Evolutionary conservation across 35 echinoderm and acorn worm species (phyloP).

Genomic region (Holothuria glaberrima): DNA sequence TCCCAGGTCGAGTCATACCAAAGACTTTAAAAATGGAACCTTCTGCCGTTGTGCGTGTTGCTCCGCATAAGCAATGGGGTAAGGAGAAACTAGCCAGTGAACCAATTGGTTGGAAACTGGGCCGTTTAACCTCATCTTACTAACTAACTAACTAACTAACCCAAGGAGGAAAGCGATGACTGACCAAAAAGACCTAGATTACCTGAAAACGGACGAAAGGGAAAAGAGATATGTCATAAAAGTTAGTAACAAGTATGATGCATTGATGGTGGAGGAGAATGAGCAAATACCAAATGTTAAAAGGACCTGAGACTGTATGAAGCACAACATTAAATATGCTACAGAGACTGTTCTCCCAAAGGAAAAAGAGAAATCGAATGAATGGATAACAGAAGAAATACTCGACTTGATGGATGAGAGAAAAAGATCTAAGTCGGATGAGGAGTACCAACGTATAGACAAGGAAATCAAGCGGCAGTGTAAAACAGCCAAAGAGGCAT

Average conservation of each 20-base stretch:
- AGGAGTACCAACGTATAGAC: neutral
- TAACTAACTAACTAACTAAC: too few relatives aligned
- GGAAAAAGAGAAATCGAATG: neutral
- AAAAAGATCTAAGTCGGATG: neutral
- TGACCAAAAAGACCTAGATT: slow-evolving; percentile 29
- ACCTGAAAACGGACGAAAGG: neutral
- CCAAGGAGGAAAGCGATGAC: slow-evolving; percentile 16
- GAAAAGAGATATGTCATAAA: slow-evolving; percentile 23
- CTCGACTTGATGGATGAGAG: slow-evolving; percentile 9
- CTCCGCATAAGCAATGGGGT: too few relatives aligned
- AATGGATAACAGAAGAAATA: slow-evolving; percentile 31
- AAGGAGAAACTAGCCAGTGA: too few relatives aligned
- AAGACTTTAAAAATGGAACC: too few relatives aligned
- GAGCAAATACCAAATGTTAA: neutral
- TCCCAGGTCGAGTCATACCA: too few relatives aligned
- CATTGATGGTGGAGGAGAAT: slow-evolving; percentile 9
- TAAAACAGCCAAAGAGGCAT: slow-evolving; percentile 5
- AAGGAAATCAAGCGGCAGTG: slow-evolving; percentile 5
- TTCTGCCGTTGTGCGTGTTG: too few relatives aligned
- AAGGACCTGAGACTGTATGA: slow-evolving; percentile 4
- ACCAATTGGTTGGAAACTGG: too few relatives aligned
- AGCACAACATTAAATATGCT: neutral
- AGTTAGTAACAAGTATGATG: neutral
- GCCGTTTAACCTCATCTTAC: too few relatives aligned
- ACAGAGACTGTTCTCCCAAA: neutral